These are phyloP conservation scores for Diceros bicornis DNA, from an alignment of 2,797 vertebrate genomes.

Conservation along the genomic window DNA sequence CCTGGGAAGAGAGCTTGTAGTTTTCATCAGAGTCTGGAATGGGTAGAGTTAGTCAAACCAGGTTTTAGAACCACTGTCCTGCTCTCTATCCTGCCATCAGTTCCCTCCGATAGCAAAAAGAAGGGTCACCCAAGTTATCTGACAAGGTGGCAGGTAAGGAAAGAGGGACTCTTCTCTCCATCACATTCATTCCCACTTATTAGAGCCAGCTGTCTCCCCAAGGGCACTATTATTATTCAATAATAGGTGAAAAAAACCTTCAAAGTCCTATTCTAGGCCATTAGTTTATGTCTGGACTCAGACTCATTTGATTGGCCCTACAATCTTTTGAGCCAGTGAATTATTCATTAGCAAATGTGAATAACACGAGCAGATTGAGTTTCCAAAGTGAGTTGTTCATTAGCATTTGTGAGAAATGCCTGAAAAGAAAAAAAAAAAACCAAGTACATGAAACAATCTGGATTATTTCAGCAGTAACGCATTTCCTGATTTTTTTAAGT, in stretches of 20 bases:
- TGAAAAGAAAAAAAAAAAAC: neutral
- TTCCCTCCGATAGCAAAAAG: neutral
- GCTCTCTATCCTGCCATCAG: neutral
- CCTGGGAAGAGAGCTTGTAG: neutral
- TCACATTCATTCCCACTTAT: neutral
- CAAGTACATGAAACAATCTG: neutral
- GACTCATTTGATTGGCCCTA: neutral
- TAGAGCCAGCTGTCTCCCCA: neutral
- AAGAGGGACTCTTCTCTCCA: neutral
- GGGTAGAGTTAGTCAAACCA: neutral
- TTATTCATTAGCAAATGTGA: slow-evolving; percentile 43
- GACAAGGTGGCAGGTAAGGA: neutral
- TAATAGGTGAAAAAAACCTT: neutral
- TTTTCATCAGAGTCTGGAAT: neutral
- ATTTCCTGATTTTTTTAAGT: slow-evolving; percentile 19
- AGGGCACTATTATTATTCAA: neutral
- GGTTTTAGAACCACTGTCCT: neutral
- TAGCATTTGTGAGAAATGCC: slow-evolving; percentile 41
- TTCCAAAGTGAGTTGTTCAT: slow-evolving; percentile 26
- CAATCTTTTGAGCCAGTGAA: neutral
- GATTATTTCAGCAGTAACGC: slow-evolving; percentile 13
- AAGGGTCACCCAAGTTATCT: neutral
- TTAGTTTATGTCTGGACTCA: neutral
- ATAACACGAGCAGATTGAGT: slow-evolving; percentile 8
- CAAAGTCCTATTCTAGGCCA: neutral